Evolutionary conservation across 2,888 invertebrate species (phyloP).

Genomic region (Brachynemurus nebulosus): DNA sequence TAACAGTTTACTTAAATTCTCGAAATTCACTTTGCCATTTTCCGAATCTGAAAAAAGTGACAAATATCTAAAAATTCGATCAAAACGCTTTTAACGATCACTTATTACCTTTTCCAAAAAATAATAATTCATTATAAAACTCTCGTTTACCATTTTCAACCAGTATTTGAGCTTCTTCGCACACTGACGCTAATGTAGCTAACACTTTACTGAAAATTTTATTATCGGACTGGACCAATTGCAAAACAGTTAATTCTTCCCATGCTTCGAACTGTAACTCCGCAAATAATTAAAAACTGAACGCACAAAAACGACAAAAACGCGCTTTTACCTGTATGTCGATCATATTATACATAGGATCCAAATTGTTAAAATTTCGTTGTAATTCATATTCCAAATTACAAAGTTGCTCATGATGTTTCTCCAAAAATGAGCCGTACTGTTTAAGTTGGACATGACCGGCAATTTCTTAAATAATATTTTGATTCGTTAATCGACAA

Average conservation of each 20-base stretch:
- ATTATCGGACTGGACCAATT: conserved; percentile 70
- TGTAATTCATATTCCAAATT: conserved; percentile 26
- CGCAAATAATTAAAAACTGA: no score
- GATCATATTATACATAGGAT: conserved; percentile 15
- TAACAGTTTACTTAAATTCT: conserved; percentile 38
- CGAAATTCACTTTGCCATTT: conserved; percentile 21
- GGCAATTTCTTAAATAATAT: conserved; percentile 31
- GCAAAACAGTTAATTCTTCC: conserved; percentile 51
- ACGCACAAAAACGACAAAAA: background rate
- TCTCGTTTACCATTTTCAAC: conserved; percentile 49
- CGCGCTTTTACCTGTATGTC: conserved; percentile 19
- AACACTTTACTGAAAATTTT: conserved; percentile 66
- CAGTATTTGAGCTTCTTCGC: conserved; percentile 58
- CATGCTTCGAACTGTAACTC: conserved; percentile 34
- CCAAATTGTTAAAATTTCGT: conserved; percentile 14
- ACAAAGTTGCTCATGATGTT: conserved; percentile 27
- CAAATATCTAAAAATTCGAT: conserved; percentile 2
- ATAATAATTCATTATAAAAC: conserved; percentile 46
- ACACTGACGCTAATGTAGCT: conserved; percentile 62
- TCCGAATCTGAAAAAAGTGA: conserved; percentile 22
- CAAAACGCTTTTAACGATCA: no score
- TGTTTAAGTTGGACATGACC: conserved; percentile 38
- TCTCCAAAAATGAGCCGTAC: conserved; percentile 38
- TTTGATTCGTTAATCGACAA: background rate
- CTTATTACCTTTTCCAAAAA: conserved; percentile 55